These are phyloP conservation scores for Calvadosia cruxmelitensis DNA, from an alignment of 30 jellyfish, hydroid and myxozoan genomes.

Conservation along the genomic window DNA sequence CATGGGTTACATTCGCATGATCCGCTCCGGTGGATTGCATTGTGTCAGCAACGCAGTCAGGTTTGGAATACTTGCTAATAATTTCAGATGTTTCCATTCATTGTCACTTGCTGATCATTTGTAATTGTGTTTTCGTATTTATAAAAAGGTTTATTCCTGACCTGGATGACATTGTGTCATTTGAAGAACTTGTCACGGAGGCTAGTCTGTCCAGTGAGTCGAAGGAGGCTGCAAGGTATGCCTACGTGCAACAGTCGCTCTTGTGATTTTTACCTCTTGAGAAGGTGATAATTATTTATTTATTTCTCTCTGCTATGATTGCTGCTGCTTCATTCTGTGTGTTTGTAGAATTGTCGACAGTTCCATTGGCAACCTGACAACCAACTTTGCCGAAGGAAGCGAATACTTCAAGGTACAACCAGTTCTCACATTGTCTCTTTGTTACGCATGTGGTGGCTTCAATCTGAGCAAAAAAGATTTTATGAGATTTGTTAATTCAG, in stretches of 20 bases:
- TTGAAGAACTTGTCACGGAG: constrained; percentile 72
- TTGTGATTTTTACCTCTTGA: no score
- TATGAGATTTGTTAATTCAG: no score
- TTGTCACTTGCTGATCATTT: not conserved
- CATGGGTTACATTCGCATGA: constrained; percentile 91
- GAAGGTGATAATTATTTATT: no score
- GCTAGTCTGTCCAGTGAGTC: constrained; percentile 75
- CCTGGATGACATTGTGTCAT: constrained; percentile 74
- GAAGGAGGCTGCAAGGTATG: constrained; percentile 72
- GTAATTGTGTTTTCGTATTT: not conserved
- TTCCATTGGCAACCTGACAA: constrained; percentile 55
- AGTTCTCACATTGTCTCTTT: no score
- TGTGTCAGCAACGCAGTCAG: constrained; percentile 80
- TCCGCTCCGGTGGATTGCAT: constrained; percentile 93
- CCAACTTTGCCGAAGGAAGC: constrained; percentile 87
- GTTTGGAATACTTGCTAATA: constrained; percentile 9
- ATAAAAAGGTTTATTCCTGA: constrained; percentile 69
- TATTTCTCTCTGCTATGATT: no score
- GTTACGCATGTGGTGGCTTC: no score
- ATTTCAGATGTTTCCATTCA: not conserved
- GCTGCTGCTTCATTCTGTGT: not conserved
- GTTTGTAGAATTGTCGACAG: constrained; percentile 62
- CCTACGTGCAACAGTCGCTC: no score
- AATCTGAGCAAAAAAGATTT: no score
- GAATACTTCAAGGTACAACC: constrained; percentile 80